These are phyloP conservation scores for Menidia menidia DNA, from an alignment of 2,797 vertebrate species.

Conservation along the genomic window DNA sequence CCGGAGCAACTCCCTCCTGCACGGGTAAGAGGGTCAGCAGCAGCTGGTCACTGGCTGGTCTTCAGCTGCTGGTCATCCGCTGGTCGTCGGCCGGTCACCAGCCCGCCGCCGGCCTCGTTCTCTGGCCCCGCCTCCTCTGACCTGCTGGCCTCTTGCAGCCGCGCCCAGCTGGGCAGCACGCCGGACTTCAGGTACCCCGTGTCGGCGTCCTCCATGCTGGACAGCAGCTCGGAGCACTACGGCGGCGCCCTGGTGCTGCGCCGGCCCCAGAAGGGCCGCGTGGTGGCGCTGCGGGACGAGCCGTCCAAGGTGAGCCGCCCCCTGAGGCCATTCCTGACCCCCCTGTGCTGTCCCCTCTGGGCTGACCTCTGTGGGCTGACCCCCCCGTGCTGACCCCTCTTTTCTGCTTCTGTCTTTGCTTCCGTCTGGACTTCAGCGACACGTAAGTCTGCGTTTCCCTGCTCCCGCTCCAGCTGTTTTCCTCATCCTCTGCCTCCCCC, in stretches of 20 bases:
- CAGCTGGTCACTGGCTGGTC: too few relatives aligned
- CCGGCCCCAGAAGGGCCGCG: slow-evolving; percentile 92
- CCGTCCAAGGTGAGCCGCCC: slow-evolving; percentile 90
- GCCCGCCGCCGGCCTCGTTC: too few relatives aligned
- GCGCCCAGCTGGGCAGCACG: slow-evolving; percentile 88
- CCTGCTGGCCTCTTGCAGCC: slow-evolving; percentile 68
- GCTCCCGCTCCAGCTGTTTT: not conserved
- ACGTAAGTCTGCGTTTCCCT: slow-evolving; percentile 69
- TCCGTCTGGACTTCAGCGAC: slow-evolving; percentile 74
- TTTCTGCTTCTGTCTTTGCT: slow-evolving; percentile 63
- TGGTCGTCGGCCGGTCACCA: too few relatives aligned
- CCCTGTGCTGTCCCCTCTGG: slow-evolving; percentile 47
- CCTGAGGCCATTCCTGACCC: not conserved
- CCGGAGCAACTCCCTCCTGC: slow-evolving; percentile 88
- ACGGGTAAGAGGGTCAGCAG: slow-evolving; percentile 79
- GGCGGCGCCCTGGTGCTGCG: slow-evolving; percentile 88
- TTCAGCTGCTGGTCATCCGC: too few relatives aligned
- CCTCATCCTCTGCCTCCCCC: not conserved
- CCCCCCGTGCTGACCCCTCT: slow-evolving; percentile 53
- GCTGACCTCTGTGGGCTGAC: not conserved
- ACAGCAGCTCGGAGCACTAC: slow-evolving; percentile 88
- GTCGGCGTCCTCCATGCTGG: slow-evolving; percentile 86
- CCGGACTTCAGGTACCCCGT: slow-evolving; percentile 94
- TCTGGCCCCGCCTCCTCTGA: too few relatives aligned
- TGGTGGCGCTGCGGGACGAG: slow-evolving; percentile 92